A percentile compares a stretch with the other conserved stretches of the same genome.
These are phyloP conservation scores for Drosophila jambulina DNA, from an alignment of 1,140 invertebrate genomes.

Conservation along the genomic window DNA sequence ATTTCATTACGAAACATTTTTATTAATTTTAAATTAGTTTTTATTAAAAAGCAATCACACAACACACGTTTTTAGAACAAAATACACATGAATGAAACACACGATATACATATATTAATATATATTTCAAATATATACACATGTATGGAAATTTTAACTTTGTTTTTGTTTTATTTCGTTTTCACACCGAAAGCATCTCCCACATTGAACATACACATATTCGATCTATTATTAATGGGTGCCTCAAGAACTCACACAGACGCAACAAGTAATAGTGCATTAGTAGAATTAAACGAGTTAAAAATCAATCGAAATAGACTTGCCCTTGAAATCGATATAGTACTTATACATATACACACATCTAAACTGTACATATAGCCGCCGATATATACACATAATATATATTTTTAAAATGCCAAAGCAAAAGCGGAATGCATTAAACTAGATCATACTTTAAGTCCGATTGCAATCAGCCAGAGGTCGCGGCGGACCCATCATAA, in stretches of 20 bases:
- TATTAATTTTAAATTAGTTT: constrained; percentile 71
- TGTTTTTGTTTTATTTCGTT: constrained; percentile 32
- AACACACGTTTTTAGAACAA: constrained; percentile 73
- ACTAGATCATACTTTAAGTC: constrained; percentile 54
- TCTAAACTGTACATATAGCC: constrained; percentile 48
- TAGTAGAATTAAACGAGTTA: constrained; percentile 74
- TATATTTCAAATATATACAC: constrained; percentile 67
- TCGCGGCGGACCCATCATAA: neutral
- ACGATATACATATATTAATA: constrained; percentile 34
- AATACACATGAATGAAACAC: constrained; percentile 57
- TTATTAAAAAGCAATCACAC: constrained; percentile 65
- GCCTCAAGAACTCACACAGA: constrained; percentile 61
- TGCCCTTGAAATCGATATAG: constrained; percentile 58
- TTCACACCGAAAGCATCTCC: neutral
- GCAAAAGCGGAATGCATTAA: constrained; percentile 55
- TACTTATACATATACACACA: constrained; percentile 33
- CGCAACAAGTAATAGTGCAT: constrained; percentile 80
- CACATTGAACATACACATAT: constrained; percentile 2
- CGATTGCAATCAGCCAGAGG: constrained; percentile 30
- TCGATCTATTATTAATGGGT: constrained; percentile 50
- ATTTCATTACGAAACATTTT: constrained; percentile 63
- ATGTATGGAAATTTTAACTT: constrained; percentile 56
- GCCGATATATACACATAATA: constrained; percentile 56
- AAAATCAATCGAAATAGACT: constrained; percentile 78
- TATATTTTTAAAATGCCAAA: constrained; percentile 80